Base-by-base conservation (phyloP, 1,140 invertebrate species). In the Stegodyphus mimosarum region DNA sequence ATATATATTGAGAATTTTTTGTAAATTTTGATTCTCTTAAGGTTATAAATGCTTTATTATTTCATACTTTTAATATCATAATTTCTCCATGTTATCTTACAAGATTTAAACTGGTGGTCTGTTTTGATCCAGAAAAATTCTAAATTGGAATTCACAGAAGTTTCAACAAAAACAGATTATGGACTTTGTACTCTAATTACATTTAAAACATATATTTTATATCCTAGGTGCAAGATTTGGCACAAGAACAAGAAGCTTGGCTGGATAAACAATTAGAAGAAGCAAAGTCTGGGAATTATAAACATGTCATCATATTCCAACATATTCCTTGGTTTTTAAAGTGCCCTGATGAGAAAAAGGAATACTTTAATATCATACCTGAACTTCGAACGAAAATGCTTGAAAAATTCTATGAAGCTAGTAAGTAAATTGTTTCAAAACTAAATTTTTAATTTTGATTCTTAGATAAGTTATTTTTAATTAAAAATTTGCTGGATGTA, bases 271-370 rank as follows among this genome's bases (percentile, higher is more conserved):
- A 90, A 83, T 84, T 92, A 33, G 87, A 66, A 7, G 72, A 88
- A 66, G 80, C 76, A 49, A 87, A 79, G 67, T 55, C 13, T 33
- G 79, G 84, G n/a, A 70, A 80, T 51, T 89, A 88, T 49, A 89
- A 89, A 66, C 90, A 91, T 87, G 87, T 90, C 63, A 89, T 93
- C 60, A 86, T 93, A 7, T 92, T 93, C 86, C 92, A 93, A 88
- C 93, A 93, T 88, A 92, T 93, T 80, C 92, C 92, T 9, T 92
- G 90, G 89, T 93, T 93, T 89, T 9, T 92, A 3, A 70, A 88
- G 9, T 66, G 88, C 51, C 83, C 89, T 4, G 90, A 92, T 66
- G 92, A 92, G 87, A 87, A 88, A n/a, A 77, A 88, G 13, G 80
- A 83, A 1, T 92, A 92, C 87, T 92, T 92, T 88, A 92, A 91